Evolutionary conservation across 2,888 invertebrate genomes (phyloP), one percentile per base, ranked within the genome.

Genomic region (Tetanocera ferruginea): DNA sequence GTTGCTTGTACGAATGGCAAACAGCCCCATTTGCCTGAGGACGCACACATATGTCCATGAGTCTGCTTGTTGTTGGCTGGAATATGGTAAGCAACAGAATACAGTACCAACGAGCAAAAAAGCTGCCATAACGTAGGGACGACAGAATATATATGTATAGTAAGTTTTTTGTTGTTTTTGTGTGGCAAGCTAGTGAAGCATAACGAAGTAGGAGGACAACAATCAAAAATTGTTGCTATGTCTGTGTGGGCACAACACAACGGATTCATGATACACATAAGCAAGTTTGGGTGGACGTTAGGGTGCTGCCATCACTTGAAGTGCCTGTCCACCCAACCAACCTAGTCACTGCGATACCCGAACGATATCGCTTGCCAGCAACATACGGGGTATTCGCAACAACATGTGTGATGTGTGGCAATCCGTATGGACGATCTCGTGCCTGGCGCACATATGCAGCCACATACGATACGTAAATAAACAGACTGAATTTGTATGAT

Each of bases 381-480:
- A 86, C 88, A 88, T 88, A 87, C 86, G 87, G 86, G 83, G 87
- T 88, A 85, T 85, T 87, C 88, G 86, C 84, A 85, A 87, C 85
- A 89, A 88, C 89, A 89, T 89, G 89, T 89, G 88, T 89, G 90
- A 89, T 88, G 85, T 89, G 88, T 88, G 90, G 86, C 87, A 87
- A 86, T 88, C 89, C 89, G 88, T 89, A 89, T 90, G 89, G 89
- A 89, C 84, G 86, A 86, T 82, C 82, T 83, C 82, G 86, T 85
- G 81, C 86, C 43, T 84, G 84, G 87, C 86, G 85, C 83, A 86
- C 87, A 87, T 87, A 88, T 87, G 88, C 86, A 88, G 86, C 84
- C 87, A 87, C 88, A 89, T 88, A 89, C 89, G 87, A 88, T 88
- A 87, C 85, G 89, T 87, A 89, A 88, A 88, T 87, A 88, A 89